A percentile compares a stretch with the other conserved stretches of the same genome.
Conservation (phyloP, 2,888 invertebrate genomes). For the Papilio protenor region DNA sequence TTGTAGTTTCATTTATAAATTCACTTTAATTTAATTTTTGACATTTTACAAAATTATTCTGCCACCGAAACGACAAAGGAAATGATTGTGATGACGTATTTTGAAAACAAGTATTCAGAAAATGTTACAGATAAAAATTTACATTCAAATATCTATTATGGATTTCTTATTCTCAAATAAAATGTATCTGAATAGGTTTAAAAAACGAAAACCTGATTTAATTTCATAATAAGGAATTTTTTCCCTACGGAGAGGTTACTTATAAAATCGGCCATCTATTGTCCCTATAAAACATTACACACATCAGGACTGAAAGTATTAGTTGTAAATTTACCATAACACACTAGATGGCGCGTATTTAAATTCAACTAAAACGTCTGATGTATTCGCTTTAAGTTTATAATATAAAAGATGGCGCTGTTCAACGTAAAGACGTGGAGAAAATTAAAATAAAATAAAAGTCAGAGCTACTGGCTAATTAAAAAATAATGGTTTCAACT, state of each 20-base stretch:
- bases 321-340: neutral
- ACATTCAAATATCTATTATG: neutral
- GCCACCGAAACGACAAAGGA: neutral
- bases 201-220: neutral
- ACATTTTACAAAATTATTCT: constrained; percentile 15
- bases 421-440: neutral
- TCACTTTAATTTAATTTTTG: constrained; percentile 22
- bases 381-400: neutral
- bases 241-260: neutral
- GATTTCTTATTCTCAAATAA: neutral
- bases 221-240: neutral
- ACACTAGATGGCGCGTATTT: constrained; percentile 3
- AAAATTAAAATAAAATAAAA: neutral
- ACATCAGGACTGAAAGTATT: neutral
- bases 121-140: neutral
- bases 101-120: neutral
- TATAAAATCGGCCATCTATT: constrained; percentile 9
- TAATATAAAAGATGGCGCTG: neutral
- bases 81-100: neutral
- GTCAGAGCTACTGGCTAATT: neutral
- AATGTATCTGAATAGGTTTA: neutral
- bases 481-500: neutral
- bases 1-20: neutral
- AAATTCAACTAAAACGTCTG: neutral
- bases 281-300: neutral